Conservation (phyloP, 2,888 invertebrate genomes). For the Drosophila atroscutellata region DNA sequence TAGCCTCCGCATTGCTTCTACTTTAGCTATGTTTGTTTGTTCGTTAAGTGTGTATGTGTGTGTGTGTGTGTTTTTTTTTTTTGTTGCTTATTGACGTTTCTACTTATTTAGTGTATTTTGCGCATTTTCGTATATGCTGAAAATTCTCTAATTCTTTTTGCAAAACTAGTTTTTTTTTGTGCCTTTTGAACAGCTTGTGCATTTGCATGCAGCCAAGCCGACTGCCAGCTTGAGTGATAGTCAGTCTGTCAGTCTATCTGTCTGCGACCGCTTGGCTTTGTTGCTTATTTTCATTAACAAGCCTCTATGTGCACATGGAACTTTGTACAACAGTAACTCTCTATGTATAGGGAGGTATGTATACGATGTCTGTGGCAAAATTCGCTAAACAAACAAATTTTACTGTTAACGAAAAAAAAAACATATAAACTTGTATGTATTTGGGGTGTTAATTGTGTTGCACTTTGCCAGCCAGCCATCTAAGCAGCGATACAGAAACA, state of each 20-base stretch:
- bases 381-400: slow-evolving; percentile 79
- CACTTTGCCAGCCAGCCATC: slow-evolving; percentile 63
- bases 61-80: slow-evolving; percentile 10
- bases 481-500: slow-evolving; percentile 33
- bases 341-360: slow-evolving; percentile 39
- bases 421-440: slow-evolving; percentile 49
- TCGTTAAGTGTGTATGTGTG: slow-evolving; percentile 44
- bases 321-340: slow-evolving; percentile 71
- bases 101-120: slow-evolving; percentile 79
- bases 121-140: slow-evolving; percentile 77
- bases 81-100: slow-evolving; percentile 72
- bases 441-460: slow-evolving; percentile 79
- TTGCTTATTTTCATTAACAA: slow-evolving; percentile 81
- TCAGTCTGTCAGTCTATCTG: slow-evolving; percentile 27
- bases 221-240: slow-evolving; percentile 39
- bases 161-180: slow-evolving; percentile 57
- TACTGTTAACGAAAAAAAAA: slow-evolving; percentile 68
- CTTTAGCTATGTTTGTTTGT: slow-evolving; percentile 45
- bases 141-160: slow-evolving; percentile 64
- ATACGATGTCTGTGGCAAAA: slow-evolving; percentile 48
- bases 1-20: slow-evolving; percentile 10
- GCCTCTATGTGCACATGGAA: slow-evolving; percentile 61
- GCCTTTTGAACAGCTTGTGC: slow-evolving; percentile 37
- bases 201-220: slow-evolving; percentile 58
- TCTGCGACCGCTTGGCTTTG: slow-evolving; percentile 71